Base-by-base conservation (phyloP, 2,888 invertebrate genomes). In the Drosophila emarginata region DNA sequence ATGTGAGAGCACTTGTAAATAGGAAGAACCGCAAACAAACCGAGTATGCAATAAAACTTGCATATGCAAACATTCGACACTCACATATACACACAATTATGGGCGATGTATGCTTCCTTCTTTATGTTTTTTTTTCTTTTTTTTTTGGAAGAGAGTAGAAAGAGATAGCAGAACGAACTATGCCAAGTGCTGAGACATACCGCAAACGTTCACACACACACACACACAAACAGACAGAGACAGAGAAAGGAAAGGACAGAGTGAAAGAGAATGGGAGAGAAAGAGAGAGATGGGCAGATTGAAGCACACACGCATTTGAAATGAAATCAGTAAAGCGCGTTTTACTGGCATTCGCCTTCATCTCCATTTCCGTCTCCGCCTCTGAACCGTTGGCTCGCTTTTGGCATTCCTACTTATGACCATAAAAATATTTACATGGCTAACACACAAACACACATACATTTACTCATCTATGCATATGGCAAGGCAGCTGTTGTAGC, bases 341-440 rank as follows among this genome's bases (percentile, higher is more conserved):
- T 84, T 87, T 84, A 86, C 83, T 83, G 84, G 86, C 86, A 83
- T 88, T 83, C 45, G 45, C 18, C 45, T 83, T 88, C 88, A 83
- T 86, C 80, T 78, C 76, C 83, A 62, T 72, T 63, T 72, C 72
- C 69, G 68, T 67, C 73, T 73, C 73, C 73, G 32, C 21, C 50
- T n/a, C n/a, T 18, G 9, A 28, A 28, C 28, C 59, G 3, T 12
- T 32, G 45, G 52, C 69, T 62, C 54, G 32, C 45, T 37, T 37
- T 61, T 69, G 67, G 61, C 61, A 67, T 85, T 84, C 85, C 81
- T 84, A 84, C 84, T 88, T 85, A 85, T 85, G 89, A 87, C 84
- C 84, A 85, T 85, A 88, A 85, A 88, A 88, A 85, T 83, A 83
- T 83, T 88, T 88, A 80, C 88, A 87, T 84, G 81, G 77, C 80